These are phyloP conservation scores for Odontocerum albicorne DNA, from an alignment of 2,888 invertebrate species.

Conservation along the genomic window DNA sequence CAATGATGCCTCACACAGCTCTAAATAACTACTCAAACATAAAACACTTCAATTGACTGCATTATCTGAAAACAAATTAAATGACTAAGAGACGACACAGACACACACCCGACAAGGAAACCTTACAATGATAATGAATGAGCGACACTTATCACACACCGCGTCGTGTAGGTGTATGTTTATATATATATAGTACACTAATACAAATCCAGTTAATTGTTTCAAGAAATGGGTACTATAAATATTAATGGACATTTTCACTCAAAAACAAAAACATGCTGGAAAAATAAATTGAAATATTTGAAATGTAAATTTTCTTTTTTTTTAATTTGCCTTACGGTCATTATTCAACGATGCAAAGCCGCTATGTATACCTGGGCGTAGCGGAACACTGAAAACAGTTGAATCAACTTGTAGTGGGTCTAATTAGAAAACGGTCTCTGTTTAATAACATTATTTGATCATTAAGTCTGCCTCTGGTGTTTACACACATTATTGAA, in stretches of 20 bases:
- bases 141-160: background rate
- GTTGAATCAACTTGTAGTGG: too few relatives aligned
- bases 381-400: conserved; percentile 7
- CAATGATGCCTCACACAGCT: too few relatives aligned
- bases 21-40: too few relatives aligned
- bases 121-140: conserved; percentile 26
- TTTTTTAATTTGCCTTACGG: conserved; percentile 13
- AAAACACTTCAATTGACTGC: too few relatives aligned
- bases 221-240: background rate
- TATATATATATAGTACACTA: conserved; percentile 9
- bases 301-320: too few relatives aligned
- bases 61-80: too few relatives aligned
- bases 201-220: conserved; percentile 13
- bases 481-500: too few relatives aligned
- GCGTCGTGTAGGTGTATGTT: conserved; percentile 7
- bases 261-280: too few relatives aligned
- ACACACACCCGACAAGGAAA: conserved; percentile 24
- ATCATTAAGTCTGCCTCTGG: too few relatives aligned
- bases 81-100: conserved; percentile 23
- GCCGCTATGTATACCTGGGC: conserved; percentile 2
- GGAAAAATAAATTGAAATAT: too few relatives aligned
- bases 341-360: conserved; percentile 7
- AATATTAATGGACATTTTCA: conserved; percentile 7
- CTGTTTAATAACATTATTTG: too few relatives aligned
- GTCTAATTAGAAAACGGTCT: too few relatives aligned